Evolutionary conservation across 2,888 invertebrate genomes (phyloP).

Genomic region (Philaethria dido): DNA sequence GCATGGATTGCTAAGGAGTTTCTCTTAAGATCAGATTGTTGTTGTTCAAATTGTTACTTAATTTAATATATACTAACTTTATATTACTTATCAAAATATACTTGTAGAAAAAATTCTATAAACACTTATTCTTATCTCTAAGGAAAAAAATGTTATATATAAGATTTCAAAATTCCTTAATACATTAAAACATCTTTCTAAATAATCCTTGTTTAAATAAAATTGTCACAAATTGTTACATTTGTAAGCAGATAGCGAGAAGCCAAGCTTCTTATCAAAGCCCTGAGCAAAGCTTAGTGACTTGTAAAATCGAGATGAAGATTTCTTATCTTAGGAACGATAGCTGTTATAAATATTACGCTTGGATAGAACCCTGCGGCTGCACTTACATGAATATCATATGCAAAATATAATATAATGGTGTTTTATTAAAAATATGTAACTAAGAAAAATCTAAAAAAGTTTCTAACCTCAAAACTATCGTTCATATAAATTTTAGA

Average conservation of each 20-base stretch:
- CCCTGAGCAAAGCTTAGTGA: conserved; percentile 55
- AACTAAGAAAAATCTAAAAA: background rate
- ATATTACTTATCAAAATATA: too few species aligned
- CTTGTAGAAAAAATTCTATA: too few species aligned
- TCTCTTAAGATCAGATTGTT: too few species aligned
- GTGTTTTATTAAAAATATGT: background rate
- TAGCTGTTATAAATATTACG: conserved; percentile 24
- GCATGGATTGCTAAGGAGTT: too few species aligned
- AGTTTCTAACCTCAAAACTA: too few species aligned
- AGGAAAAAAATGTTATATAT: background rate
- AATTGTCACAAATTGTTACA: conserved; percentile 39
- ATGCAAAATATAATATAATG: conserved; percentile 16
- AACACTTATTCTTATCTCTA: too few species aligned
- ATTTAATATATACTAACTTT: too few species aligned
- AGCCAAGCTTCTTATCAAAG: conserved; percentile 58
- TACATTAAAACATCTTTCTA: background rate
- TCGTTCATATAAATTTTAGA: too few species aligned
- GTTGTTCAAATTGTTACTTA: too few species aligned
- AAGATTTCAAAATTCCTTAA: background rate
- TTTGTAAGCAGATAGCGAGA: conserved; percentile 58
- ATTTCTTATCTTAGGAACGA: conserved; percentile 45
- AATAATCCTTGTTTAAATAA: conserved; percentile 15
- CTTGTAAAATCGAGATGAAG: conserved; percentile 54
- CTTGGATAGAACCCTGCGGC: conserved; percentile 15
- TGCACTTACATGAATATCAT: conserved; percentile 2